phyloP scores from a whole-genome alignment of 2,888 invertebrate genomes.

The Drosophila pseudotakahashii region DNA sequence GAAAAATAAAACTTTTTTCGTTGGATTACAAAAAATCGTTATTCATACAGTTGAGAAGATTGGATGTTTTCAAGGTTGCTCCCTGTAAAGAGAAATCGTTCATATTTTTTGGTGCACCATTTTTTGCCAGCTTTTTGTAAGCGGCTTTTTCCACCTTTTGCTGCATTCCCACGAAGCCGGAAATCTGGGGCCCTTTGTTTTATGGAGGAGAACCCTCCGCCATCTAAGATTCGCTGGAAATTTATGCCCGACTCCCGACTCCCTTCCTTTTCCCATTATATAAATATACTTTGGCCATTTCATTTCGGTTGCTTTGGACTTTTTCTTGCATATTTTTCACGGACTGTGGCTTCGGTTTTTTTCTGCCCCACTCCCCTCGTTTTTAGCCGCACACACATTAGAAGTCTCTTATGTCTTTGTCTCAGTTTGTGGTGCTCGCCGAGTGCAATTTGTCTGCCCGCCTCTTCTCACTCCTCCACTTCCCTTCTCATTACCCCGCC shows the following conservation, averaged over 20 bases:
- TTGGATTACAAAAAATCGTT: too few relatives aligned
- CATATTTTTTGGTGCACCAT: slow-evolving; percentile 5
- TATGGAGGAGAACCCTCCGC: slow-evolving; percentile 36
- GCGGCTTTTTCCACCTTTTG: slow-evolving; percentile 21
- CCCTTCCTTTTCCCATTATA: slow-evolving; percentile 35
- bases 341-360: slow-evolving; percentile 49
- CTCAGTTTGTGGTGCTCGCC: slow-evolving; percentile 33
- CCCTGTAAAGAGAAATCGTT: neutral
- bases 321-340: slow-evolving; percentile 77
- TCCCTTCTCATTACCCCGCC: slow-evolving; percentile 13
- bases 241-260: slow-evolving; percentile 53
- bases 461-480: slow-evolving; percentile 14
- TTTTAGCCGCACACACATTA: slow-evolving; percentile 40
- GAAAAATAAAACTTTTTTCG: neutral
- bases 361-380: slow-evolving; percentile 12
- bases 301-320: slow-evolving; percentile 55
- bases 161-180: slow-evolving; percentile 50
- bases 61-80: neutral
- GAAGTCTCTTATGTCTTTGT: slow-evolving; percentile 50
- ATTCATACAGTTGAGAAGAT: too few relatives aligned
- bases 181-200: slow-evolving; percentile 57
- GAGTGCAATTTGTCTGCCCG: slow-evolving; percentile 68
- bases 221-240: slow-evolving; percentile 48
- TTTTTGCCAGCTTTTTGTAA: slow-evolving; percentile 25
- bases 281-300: slow-evolving; percentile 61